These are phyloP conservation scores for Meandrusa payeni DNA, from an alignment of 2,888 invertebrate genomes.

Conservation along the genomic window DNA sequence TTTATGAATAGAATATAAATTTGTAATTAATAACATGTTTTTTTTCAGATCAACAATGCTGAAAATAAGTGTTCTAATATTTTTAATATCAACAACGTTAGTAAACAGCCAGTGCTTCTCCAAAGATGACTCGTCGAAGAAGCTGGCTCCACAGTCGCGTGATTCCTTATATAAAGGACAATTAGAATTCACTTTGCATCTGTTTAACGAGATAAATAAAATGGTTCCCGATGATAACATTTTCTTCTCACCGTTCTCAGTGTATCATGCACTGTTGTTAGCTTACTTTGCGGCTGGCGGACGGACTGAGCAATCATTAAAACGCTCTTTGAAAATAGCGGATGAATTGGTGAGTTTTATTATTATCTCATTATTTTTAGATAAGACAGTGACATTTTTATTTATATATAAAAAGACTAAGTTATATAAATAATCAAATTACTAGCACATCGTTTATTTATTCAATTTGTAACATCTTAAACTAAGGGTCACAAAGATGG, in stretches of 20 bases:
- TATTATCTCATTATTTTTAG: too few relatives aligned
- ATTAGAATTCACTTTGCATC: slow-evolving; percentile 85
- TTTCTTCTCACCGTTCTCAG: slow-evolving; percentile 94
- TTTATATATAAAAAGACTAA: too few relatives aligned
- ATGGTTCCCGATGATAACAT: slow-evolving; percentile 86
- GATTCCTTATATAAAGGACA: slow-evolving; percentile 63
- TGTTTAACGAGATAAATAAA: slow-evolving; percentile 84
- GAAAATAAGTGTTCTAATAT: slow-evolving; percentile 42
- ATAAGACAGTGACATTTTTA: too few relatives aligned
- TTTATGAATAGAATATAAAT: too few relatives aligned
- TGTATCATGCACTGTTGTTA: slow-evolving; percentile 88
- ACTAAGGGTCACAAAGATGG: too few relatives aligned
- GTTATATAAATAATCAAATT: too few relatives aligned
- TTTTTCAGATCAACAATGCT: slow-evolving; percentile 54
- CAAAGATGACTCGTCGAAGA: slow-evolving; percentile 67
- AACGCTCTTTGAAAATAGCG: slow-evolving; percentile 82
- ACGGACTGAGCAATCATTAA: slow-evolving; percentile 84
- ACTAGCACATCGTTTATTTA: too few relatives aligned
- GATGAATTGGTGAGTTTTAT: slow-evolving; percentile 72
- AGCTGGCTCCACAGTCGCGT: slow-evolving; percentile 60
- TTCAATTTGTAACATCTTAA: too few relatives aligned
- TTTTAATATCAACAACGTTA: slow-evolving; percentile 44
- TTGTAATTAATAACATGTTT: too few relatives aligned
- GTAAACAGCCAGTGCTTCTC: slow-evolving; percentile 67
- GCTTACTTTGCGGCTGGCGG: slow-evolving; percentile 89